Base-by-base conservation (phyloP, 2,797 vertebrate species). In the Echiichthys vipera region DNA sequence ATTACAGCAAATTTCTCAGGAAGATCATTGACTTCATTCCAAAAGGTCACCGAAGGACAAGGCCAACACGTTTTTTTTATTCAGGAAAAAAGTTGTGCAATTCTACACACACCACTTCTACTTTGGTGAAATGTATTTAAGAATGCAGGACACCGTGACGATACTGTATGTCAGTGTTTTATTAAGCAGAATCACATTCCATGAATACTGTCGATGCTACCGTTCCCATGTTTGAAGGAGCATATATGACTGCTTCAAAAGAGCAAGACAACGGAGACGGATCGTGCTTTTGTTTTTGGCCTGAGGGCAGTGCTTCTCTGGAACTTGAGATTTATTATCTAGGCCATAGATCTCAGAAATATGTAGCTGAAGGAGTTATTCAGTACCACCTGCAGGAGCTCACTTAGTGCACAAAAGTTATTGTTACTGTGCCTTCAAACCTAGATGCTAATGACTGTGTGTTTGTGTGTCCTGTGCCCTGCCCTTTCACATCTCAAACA, bases 261-360 rank as follows among this genome's bases (percentile, higher is more conserved):
- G 29, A 40, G 20, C 17, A 11, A 12, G 47, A 22, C 11, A 39
- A 39, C 14, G 7, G 36, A 25, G 56, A 25, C 27, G 20, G 11
- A 12, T 62, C 7, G 5, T 27, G 39, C 57, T 45, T 22, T 15
- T 74, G 30, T 74, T 65, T n/a, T 65, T 63, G 30, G 36, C 40
- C 29, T 34, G 62, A 58, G 57, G 17, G 5, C n/a, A 6, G 5
- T 24, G 5, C 37, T 61, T 58, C 51, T 39, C 12, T 49, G 58
- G 27, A 71, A 68, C 17, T 25, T 22, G 5, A 61, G 3, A 0
- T 29, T 47, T 69, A 29, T 64, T 30, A 25, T 50, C 2, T 15
- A 3, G 20, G 7, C n/a, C 54, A 43, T 43, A 7, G 65, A 74
- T 1, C 9, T 32, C 14, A 18, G 13, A 36, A 49, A 11, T 17